Base-by-base conservation (phyloP, 2,113 vertebrate species). In the Scomber japonicus region DNA sequence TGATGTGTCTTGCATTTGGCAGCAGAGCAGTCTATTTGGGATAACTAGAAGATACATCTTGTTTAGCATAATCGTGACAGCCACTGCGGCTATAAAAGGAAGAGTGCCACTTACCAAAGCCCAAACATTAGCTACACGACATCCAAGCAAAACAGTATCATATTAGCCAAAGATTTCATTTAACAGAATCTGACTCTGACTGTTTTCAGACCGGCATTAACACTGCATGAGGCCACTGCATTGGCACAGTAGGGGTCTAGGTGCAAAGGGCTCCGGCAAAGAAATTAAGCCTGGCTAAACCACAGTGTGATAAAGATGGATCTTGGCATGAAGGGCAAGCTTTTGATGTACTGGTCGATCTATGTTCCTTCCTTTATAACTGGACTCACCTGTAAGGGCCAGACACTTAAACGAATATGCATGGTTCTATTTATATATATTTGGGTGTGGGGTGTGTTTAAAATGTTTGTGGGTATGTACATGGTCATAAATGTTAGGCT, bases 11-110 rank as follows among this genome's bases (percentile, higher is more conserved):
- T 54, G 65, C 46, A 50, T 48, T 83, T 87, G 83, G 72, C 73
- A 76, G 83, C 49, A 53, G 46, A 31, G 44, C 61, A 57, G 61
- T 80, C 83, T 81, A 67, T 81, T 76, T 71, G 63, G 54, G 74
- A 81, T 55, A 54, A 61, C 49, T 59, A 61, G 56, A 78, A 71
- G 55, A 65, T 13, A 80, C 21, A 21, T 57, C 19, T 21, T 67
- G 54, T 84, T 62, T 51, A 62, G 64, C 55, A 11, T 49, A 45
- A 60, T 9, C 44, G 57, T 66, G 80, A 82, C 80, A 79, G 53
- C 51, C 16, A 11, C 24, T 14, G 46, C n/a, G 13, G 27, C 44
- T 76, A 16, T 13, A 50, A 40, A 81, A 72, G 31, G 27, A 75
- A 62, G 19, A 79, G 54, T 51, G 48, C 51, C 76, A 56, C 44